These are phyloP conservation scores for Uloborus diversus DNA, from an alignment of 1,140 invertebrate genomes.

Conservation along the genomic window DNA sequence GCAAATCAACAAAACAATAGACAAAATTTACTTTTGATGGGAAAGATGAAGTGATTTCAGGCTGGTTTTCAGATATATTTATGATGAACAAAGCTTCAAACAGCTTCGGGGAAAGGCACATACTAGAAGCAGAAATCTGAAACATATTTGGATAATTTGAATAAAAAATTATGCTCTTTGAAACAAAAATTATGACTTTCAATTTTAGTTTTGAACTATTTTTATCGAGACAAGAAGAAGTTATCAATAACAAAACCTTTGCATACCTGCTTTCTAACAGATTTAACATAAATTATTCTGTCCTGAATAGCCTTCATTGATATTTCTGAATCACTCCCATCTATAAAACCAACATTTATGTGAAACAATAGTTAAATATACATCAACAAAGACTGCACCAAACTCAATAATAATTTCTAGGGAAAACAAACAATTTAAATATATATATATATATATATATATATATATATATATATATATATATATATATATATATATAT, in stretches of 20 bases:
- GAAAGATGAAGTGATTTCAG: slow-evolving; percentile 32
- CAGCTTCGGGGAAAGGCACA: slow-evolving; percentile 41
- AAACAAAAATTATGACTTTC: neutral
- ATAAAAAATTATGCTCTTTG: neutral
- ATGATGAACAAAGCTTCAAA: slow-evolving; percentile 41
- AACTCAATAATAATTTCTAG: too few species aligned
- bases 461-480: too few species aligned
- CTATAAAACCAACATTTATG: slow-evolving; percentile 14
- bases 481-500: too few species aligned
- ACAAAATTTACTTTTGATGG: slow-evolving; percentile 36
- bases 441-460: too few species aligned
- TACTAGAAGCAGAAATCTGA: slow-evolving; percentile 29
- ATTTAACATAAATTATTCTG: slow-evolving; percentile 54
- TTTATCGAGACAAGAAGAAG: neutral
- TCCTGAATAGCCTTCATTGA: slow-evolving; percentile 42
- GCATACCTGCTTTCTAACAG: slow-evolving; percentile 42
- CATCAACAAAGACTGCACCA: neutral
- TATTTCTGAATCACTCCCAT: slow-evolving; percentile 20
- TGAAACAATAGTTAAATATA: too few species aligned
- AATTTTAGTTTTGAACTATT: neutral
- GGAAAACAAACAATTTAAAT: too few species aligned
- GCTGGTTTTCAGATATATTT: slow-evolving; percentile 22
- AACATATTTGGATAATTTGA: neutral
- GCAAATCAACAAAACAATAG: too few species aligned
- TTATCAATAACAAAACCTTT: neutral